Evolutionary conservation across 2,797 vertebrate species (phyloP).

Genomic region (Sandelia bainsii): DNA sequence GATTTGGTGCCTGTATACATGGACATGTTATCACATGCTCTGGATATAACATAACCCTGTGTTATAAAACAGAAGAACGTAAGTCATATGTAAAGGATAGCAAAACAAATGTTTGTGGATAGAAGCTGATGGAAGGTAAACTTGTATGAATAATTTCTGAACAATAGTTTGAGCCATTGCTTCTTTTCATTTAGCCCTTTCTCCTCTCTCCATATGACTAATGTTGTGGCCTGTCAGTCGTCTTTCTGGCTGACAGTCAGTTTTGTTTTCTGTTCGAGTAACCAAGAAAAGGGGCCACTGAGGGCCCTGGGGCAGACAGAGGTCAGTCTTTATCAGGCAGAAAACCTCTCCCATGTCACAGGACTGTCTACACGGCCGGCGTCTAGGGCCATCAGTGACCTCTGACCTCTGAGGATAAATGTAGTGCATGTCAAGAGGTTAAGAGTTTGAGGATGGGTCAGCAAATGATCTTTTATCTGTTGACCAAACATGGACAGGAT

Average conservation of each 20-base stretch:
- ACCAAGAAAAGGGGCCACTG: background rate
- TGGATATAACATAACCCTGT: no score
- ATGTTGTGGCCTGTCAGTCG: background rate
- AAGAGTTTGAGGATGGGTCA: background rate
- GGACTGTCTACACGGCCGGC: background rate
- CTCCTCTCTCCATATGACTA: background rate
- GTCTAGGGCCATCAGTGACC: conserved; percentile 2
- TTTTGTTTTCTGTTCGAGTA: background rate
- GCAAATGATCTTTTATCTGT: background rate
- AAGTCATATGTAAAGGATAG: no score
- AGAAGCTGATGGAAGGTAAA: background rate
- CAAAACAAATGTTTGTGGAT: background rate
- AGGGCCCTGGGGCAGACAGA: conserved; percentile 16
- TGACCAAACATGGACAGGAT: conserved; percentile 10
- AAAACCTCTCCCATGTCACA: conserved; percentile 48
- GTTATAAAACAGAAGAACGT: background rate
- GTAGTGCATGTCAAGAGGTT: conserved; percentile 3
- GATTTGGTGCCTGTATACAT: background rate
- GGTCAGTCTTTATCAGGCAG: conserved; percentile 39
- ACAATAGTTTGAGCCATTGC: background rate
- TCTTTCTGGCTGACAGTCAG: background rate
- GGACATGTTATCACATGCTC: background rate
- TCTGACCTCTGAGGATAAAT: conserved; percentile 34
- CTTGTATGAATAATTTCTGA: background rate
- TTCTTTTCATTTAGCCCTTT: background rate